phyloP scores from a whole-genome alignment of 2,113 vertebrate genomes.

The Oryzias curvinotus region DNA sequence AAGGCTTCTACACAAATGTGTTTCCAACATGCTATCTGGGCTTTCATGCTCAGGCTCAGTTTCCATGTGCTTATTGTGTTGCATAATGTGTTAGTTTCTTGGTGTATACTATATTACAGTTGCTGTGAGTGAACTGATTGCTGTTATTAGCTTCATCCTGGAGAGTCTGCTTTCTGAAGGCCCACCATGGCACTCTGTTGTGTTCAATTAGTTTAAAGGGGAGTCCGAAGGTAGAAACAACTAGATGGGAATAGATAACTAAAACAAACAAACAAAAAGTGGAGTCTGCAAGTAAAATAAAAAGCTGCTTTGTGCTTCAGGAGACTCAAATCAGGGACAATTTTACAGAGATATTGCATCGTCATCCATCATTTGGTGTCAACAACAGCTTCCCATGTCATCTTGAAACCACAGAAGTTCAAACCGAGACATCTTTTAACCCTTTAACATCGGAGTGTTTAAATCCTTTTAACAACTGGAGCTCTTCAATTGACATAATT shows the following conservation, averaged over 20 bases:
- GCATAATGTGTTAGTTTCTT: constrained; percentile 5
- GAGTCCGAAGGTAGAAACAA: too few species aligned
- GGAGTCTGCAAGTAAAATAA: neutral
- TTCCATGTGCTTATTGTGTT: constrained; percentile 3
- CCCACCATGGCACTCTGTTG: neutral
- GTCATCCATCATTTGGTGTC: neutral
- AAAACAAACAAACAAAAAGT: neutral
- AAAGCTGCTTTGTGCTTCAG: constrained; percentile 6
- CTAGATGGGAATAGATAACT: too few species aligned
- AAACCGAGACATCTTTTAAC: too few species aligned
- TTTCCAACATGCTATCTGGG: neutral
- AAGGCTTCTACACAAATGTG: neutral
- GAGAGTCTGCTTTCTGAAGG: constrained; percentile 4
- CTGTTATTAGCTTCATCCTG: constrained; percentile 14
- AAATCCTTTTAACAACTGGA: too few species aligned
- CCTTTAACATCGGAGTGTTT: too few species aligned
- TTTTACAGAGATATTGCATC: constrained; percentile 3
- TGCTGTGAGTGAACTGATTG: constrained; percentile 5
- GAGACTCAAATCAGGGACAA: neutral
- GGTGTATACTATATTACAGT: constrained; percentile 1
- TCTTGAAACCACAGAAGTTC: neutral
- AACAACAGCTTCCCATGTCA: constrained; percentile 39
- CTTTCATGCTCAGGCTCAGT: neutral
- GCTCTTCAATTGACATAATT: too few species aligned
- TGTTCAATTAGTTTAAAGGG: neutral